phyloP scores from a whole-genome alignment of 2,113 vertebrate species.

The Dipodomys spectabilis region DNA sequence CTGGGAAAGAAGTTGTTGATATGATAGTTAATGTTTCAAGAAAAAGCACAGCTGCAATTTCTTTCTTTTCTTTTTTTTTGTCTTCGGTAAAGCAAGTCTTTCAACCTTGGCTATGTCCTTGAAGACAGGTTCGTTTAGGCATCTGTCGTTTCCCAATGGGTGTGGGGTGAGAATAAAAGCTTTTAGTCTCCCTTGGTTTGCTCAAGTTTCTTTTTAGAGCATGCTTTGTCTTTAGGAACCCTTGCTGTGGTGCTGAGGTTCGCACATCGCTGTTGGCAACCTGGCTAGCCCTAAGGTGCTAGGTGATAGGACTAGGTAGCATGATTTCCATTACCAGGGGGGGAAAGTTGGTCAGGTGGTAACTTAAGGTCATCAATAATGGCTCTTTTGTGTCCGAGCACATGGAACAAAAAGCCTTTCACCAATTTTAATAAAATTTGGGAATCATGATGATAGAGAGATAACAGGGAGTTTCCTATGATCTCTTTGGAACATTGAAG shows the following conservation, averaged over 20 bases:
- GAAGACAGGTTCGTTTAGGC: neutral
- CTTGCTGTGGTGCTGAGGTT: neutral
- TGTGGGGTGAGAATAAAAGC: no score
- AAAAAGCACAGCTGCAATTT: constrained; percentile 40
- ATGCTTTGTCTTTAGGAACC: neutral
- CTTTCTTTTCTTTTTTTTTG: constrained; percentile 18
- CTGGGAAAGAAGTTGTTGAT: constrained; percentile 51
- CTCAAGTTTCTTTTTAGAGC: neutral
- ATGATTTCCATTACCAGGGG: constrained; percentile 60
- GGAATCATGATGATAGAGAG: constrained; percentile 15
- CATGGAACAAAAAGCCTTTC: constrained; percentile 71
- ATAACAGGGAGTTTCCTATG: constrained; percentile 32
- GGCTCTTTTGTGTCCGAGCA: constrained; percentile 69
- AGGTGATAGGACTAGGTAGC: neutral
- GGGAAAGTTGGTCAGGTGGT: constrained; percentile 40
- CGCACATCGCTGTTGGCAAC: neutral
- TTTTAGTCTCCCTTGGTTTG: neutral
- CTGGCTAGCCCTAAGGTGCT: neutral
- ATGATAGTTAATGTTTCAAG: constrained; percentile 60
- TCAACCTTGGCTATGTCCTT: constrained; percentile 44
- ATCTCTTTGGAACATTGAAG: constrained; percentile 24
- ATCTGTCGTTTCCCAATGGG: neutral
- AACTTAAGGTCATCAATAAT: constrained; percentile 62
- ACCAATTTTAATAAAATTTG: constrained; percentile 74
- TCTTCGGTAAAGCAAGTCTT: neutral